Conservation (phyloP, 1,140 invertebrate species). For the Brachionus calyciflorus region DNA sequence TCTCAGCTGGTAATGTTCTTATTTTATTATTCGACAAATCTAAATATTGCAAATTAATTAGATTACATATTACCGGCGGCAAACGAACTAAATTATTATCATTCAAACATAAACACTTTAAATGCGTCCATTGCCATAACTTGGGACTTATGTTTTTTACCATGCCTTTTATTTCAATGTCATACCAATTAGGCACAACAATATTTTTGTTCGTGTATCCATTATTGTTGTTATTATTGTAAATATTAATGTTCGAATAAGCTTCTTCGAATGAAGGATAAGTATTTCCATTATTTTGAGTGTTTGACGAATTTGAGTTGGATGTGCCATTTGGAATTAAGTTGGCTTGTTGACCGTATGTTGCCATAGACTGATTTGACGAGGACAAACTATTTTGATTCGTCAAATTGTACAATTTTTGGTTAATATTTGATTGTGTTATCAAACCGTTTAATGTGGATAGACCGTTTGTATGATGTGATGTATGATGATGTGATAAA, state of each 20-base stretch:
- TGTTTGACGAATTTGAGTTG: not conserved
- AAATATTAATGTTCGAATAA: conserved; percentile 4
- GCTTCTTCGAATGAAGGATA: conserved; percentile 32
- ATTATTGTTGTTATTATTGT: conserved; percentile 4
- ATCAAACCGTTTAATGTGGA: not conserved
- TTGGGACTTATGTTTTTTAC: conserved; percentile 84
- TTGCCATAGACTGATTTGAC: not conserved
- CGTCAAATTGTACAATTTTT: conserved; percentile 17
- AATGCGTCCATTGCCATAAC: conserved; percentile 81
- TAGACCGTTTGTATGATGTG: conserved; percentile 28
- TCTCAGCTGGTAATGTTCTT: conserved; percentile 83
- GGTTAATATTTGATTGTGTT: conserved; percentile 1
- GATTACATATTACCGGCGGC: conserved; percentile 78
- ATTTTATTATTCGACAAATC: conserved; percentile 82
- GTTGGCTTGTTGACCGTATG: conserved; percentile 4
- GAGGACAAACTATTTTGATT: too few relatives aligned
- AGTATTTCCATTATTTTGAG: not conserved
- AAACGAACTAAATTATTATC: conserved; percentile 84
- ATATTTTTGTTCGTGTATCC: conserved; percentile 1
- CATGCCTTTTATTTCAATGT: conserved; percentile 62
- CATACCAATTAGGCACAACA: conserved; percentile 52
- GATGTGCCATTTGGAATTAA: conserved; percentile 1
- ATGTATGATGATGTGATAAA: conserved; percentile 22
- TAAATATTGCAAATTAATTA: conserved; percentile 77
- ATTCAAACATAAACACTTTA: conserved; percentile 88